phyloP scores from a whole-genome alignment of 2,888 invertebrate genomes.

The Pardosa pseudoannulata region DNA sequence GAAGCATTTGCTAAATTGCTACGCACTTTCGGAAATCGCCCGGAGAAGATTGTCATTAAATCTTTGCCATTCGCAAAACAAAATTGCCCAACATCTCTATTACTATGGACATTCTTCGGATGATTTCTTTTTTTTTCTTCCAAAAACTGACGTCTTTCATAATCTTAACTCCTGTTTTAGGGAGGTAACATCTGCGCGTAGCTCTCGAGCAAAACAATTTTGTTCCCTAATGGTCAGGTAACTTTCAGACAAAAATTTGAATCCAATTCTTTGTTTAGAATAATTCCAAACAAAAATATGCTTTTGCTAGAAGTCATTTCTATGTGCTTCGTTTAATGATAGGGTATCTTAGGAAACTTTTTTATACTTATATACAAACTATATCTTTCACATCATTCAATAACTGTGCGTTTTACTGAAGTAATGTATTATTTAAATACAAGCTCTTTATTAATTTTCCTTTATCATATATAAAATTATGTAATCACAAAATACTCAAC shows the following conservation, averaged over 20 bases:
- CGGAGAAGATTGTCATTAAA: constrained; percentile 34
- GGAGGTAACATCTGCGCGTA: constrained; percentile 2
- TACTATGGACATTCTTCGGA: constrained; percentile 12
- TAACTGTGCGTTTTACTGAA: not conserved
- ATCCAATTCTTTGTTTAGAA: constrained; percentile 3
- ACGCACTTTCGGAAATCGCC: constrained; percentile 19
- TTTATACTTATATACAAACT: too few relatives aligned
- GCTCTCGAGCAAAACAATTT: not conserved
- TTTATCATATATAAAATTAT: too few relatives aligned
- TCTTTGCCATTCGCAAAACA: constrained; percentile 5
- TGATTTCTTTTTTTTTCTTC: not conserved
- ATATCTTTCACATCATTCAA: not conserved
- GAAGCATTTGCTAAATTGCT: constrained; percentile 35
- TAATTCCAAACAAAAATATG: not conserved
- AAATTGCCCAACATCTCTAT: constrained; percentile 22
- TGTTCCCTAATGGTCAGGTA: not conserved
- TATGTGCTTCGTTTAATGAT: not conserved
- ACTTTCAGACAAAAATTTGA: not conserved
- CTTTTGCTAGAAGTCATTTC: not conserved
- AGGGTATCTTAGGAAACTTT: not conserved
- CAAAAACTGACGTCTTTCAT: not conserved
- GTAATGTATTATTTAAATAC: not conserved
- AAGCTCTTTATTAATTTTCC: too few relatives aligned
- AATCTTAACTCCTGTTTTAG: not conserved
- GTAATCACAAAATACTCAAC: too few relatives aligned